A percentile compares a stretch with the other conserved stretches of the same genome.
These are phyloP conservation scores for Tiaroga cobitis DNA, from an alignment of 2,797 vertebrate species.

Conservation along the genomic window DNA sequence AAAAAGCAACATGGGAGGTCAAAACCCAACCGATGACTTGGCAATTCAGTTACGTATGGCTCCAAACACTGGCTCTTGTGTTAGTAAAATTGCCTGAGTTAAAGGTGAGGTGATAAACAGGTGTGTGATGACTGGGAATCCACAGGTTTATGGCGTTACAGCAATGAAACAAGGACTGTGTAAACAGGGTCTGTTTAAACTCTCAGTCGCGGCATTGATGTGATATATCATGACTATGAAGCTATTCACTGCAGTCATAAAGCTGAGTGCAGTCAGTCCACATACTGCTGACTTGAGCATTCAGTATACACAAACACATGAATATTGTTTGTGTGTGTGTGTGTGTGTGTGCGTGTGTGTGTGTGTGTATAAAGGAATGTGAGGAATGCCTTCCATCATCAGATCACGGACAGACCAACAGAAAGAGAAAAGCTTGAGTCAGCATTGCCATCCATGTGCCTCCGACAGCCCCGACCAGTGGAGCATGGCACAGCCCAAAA, in stretches of 20 bases:
- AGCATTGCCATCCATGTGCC: slow-evolving; percentile 71
- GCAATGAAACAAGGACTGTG: neutral
- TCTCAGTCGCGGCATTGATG: slow-evolving; percentile 1
- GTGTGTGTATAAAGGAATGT: slow-evolving; percentile 47
- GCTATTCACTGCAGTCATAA: slow-evolving; percentile 20
- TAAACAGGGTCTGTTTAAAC: slow-evolving; percentile 22
- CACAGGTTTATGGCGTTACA: neutral
- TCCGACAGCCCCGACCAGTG: slow-evolving; percentile 37
- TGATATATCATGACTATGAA: slow-evolving; percentile 47
- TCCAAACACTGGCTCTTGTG: neutral
- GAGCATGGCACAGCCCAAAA: slow-evolving; percentile 25
- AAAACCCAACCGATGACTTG: neutral
- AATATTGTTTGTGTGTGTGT: slow-evolving; percentile 46
- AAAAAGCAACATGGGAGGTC: neutral
- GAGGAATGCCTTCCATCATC: slow-evolving; percentile 81
- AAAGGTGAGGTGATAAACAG: slow-evolving; percentile 17
- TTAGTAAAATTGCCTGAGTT: neutral
- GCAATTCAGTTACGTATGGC: neutral
- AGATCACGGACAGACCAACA: slow-evolving; percentile 72
- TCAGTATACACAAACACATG: slow-evolving; percentile 39
- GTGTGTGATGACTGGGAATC: neutral
- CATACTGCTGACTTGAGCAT: slow-evolving; percentile 42
- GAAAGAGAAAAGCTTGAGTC: slow-evolving; percentile 79
- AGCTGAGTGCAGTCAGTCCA: slow-evolving; percentile 30
- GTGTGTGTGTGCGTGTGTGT: slow-evolving; percentile 61